Evolutionary conservation across 2,113 vertebrate species (phyloP), one percentile per base, ranked within the genome.

Genomic region (Jacana jacana): DNA sequence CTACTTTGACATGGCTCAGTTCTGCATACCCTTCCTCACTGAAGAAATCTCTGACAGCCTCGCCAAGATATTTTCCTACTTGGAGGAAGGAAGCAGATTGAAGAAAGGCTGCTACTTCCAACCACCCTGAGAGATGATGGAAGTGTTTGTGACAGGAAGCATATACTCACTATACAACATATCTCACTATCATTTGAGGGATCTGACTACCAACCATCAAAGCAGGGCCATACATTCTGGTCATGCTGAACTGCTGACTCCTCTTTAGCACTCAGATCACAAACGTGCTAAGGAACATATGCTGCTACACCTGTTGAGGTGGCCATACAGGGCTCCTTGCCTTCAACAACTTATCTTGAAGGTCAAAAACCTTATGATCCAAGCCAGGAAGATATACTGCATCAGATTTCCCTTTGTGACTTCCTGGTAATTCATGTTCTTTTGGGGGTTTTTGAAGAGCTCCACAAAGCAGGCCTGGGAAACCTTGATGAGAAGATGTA

Each of bases 101-200:
- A 69, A 81, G 86, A 89, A 88, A 19, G 20, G 37, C 58, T 68
- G 39, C 58, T 88, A 18, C 49, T 94, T 89, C 57, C 75, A 91
- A 8, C 39, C 49, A 77, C 69, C 54, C 39, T 57, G 61, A 76
- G 69, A 75, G 33, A 71, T 89, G 52, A 65, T 61, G 17, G 58
- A 79, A 82, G 10, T 58, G 58, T 81, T 87, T 76, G 64, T 84
- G 86, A 71, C 60, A 84, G 39, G 40, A 80, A 15, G 33, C 22
- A 3, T 8, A 57, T 61, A 40, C 14, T 52, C 40, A 13, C 52
- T 84, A 0, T n/a, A 35, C 33, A 55, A 40, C 1, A 0, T 27
- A 52, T 51, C 48, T 86, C 49, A 37, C 69, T 51, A 33, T 90
- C 48, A 48, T 82, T 75, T 86, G 64, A 84, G 42, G 20, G 33